Evolutionary conservation across 2,888 invertebrate genomes (phyloP).

Genomic region (Smittia aterrima): DNA sequence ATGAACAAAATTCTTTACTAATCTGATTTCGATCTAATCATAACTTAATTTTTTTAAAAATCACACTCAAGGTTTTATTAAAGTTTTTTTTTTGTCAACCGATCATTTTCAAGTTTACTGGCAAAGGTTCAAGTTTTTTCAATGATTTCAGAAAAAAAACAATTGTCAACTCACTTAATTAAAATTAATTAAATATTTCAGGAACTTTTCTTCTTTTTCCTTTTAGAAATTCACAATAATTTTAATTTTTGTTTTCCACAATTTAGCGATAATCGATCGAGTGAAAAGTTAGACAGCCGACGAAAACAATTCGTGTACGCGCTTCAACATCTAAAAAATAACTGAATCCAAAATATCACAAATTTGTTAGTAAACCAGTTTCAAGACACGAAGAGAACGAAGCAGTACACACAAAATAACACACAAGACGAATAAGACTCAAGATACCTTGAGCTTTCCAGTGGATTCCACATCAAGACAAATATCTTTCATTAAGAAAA

Average conservation of each 20-base stretch:
- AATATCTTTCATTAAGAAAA: background rate
- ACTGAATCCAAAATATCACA: constrained; percentile 40
- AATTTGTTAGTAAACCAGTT: constrained; percentile 40
- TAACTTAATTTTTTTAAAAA: background rate
- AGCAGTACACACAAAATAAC: constrained; percentile 15
- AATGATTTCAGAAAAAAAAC: no score
- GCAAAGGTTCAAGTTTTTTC: no score
- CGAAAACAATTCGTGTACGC: constrained; percentile 31
- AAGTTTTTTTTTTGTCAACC: no score
- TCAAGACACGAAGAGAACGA: constrained; percentile 16
- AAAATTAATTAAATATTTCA: no score
- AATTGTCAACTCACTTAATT: no score
- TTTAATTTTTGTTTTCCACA: no score
- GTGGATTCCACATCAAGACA: constrained; percentile 7
- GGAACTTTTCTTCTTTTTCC: no score
- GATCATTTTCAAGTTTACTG: no score
- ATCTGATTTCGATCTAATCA: no score
- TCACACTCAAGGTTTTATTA: background rate
- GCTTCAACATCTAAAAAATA: constrained; percentile 39
- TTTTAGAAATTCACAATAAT: no score
- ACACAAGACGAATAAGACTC: constrained; percentile 23
- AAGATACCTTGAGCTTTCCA: constrained; percentile 12
- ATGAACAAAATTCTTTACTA: no score
- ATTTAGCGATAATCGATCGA: no score
- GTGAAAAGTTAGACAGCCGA: background rate